Percentiles rank a stretch among this genome's conserved stretches.
These are phyloP conservation scores for Apus apus DNA, from an alignment of 2,113 vertebrate species.

Conservation along the genomic window DNA sequence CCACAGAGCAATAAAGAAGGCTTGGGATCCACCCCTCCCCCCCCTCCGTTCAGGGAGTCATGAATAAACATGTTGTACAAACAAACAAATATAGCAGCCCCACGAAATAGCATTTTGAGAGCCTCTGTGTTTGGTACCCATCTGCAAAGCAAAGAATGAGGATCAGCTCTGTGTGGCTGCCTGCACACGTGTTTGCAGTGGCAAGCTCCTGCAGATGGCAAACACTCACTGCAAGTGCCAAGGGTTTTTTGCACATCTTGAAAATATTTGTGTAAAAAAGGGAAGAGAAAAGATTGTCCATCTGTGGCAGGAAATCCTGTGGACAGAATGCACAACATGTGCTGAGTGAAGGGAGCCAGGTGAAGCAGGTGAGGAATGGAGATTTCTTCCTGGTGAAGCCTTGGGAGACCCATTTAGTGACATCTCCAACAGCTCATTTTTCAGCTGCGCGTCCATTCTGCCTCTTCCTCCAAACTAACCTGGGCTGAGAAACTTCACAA, in stretches of 20 bases:
- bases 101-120: constrained; percentile 43
- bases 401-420: neutral
- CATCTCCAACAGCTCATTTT: neutral
- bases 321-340: neutral
- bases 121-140: neutral
- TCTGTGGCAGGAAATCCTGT: neutral
- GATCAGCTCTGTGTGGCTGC: neutral
- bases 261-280: neutral
- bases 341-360: neutral
- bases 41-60: neutral
- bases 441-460: neutral
- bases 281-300: neutral
- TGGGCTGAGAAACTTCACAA: neutral
- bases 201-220: constrained; percentile 4
- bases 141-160: constrained; percentile 13
- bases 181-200: neutral
- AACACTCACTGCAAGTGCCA: constrained; percentile 13
- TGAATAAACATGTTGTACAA: neutral
- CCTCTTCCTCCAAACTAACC: neutral
- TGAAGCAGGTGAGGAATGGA: neutral
- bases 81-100: constrained; percentile 13
- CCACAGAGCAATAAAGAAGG: neutral
- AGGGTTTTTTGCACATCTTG: constrained; percentile 5
- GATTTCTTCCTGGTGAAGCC: neutral
- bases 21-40: too few relatives aligned